Conservation (phyloP, 2,888 invertebrate genomes). For the Melanchra persicariae region DNA sequence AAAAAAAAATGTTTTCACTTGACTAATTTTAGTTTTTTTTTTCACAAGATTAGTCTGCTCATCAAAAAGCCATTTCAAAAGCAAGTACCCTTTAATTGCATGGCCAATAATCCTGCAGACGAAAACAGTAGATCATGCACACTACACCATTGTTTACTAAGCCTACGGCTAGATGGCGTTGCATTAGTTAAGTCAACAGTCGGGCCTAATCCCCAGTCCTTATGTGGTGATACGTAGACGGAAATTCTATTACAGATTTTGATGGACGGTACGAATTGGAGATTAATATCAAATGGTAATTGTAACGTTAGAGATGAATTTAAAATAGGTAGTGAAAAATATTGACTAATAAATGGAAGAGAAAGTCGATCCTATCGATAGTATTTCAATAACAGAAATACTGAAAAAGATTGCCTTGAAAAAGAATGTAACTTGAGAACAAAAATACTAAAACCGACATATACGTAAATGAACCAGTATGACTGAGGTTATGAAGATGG, state of each 20-base stretch:
- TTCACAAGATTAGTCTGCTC: not conserved
- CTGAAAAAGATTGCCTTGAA: too few relatives aligned
- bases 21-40: too few relatives aligned
- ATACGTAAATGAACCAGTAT: too few relatives aligned
- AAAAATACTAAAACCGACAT: too few relatives aligned
- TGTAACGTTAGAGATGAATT: not conserved
- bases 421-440: too few relatives aligned
- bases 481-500: too few relatives aligned
- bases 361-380: not conserved
- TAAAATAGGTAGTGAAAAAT: not conserved
- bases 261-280: constrained; percentile 25
- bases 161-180: constrained; percentile 88
- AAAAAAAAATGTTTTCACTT: too few relatives aligned
- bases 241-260: constrained; percentile 28
- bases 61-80: constrained; percentile 25
- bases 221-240: constrained; percentile 30
- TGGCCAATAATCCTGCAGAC: constrained; percentile 79
- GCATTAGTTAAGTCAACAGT: constrained; percentile 88
- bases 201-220: constrained; percentile 77
- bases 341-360: not conserved
- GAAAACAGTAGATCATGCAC: constrained; percentile 80
- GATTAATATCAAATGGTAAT: not conserved
- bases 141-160: constrained; percentile 77
- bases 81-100: constrained; percentile 69
- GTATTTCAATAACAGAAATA: too few relatives aligned